Percentiles rank a stretch among this genome's conserved stretches.
Conservation (phyloP, 2,113 vertebrate species). For the Melanostigma gelatinosum region DNA sequence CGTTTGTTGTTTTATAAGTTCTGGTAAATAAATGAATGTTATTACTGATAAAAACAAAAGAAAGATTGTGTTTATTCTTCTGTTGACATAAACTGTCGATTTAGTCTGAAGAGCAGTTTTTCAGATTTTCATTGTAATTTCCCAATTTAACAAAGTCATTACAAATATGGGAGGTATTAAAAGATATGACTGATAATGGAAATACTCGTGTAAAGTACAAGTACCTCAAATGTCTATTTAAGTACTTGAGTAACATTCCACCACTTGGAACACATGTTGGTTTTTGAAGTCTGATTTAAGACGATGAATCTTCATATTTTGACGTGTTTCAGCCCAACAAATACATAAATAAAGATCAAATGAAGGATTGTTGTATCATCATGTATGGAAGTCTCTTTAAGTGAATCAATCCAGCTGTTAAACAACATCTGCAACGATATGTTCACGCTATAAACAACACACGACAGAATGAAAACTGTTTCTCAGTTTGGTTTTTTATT, state of each 20-base stretch:
- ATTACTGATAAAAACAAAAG: too few relatives aligned
- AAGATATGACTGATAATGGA: too few relatives aligned
- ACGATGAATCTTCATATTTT: background rate
- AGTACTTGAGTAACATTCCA: background rate
- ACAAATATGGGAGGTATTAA: too few relatives aligned
- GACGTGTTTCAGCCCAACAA: background rate
- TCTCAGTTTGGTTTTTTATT: conserved; percentile 81
- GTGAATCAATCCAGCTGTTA: background rate
- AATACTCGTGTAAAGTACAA: too few relatives aligned
- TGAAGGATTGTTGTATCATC: background rate
- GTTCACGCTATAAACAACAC: background rate
- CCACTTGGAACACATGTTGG: background rate
- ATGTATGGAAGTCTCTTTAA: background rate
- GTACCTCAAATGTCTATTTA: too few relatives aligned
- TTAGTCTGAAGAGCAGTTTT: too few relatives aligned
- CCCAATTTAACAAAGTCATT: too few relatives aligned
- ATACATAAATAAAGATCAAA: background rate
- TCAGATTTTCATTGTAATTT: too few relatives aligned
- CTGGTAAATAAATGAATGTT: too few relatives aligned
- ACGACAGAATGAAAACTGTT: background rate
- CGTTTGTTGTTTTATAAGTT: too few relatives aligned
- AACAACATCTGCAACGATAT: background rate
- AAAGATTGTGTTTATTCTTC: too few relatives aligned
- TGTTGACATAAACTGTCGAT: too few relatives aligned
- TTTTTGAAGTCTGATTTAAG: background rate